Base-by-base conservation (phyloP, 2,888 invertebrate species). In the Melinaea marsaeus region DNA sequence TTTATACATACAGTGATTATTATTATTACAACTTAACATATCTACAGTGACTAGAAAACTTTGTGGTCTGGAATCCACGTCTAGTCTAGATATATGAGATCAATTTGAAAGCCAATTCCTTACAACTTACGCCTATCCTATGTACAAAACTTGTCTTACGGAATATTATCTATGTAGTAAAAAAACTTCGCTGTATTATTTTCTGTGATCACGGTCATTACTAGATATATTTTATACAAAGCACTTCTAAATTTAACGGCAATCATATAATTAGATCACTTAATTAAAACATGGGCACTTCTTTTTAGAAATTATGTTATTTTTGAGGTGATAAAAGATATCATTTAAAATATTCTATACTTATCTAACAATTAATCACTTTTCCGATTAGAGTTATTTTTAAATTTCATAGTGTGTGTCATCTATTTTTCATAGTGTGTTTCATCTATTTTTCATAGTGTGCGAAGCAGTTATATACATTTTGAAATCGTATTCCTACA, bases 21-120 rank as follows among this genome's bases (percentile, higher is more conserved):
- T 42, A 22, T 46, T 32, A 51, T 51, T 51, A 51, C 22, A 32
- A 51, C 51, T 51, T 48, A 51, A 32, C 22, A 22, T 32, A 4
- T 32, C 7, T 47, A 13, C 45, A 60, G 46, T 37, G 6, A 58
- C 45, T 59, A 60, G 42, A 51, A 22, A 63, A 62, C 37, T 67
- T 64, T 57, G 61, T 67, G 61, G 64, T 58, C 63, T 51, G 62
- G 64, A 58, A 71, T 34, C 62, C 63, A 68, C 60, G 68, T 33
- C 65, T 66, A 69, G 58, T 81, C 83, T 84, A 84, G 79, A 75
- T 68, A 72, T 71, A 70, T 81, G 84, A 84, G 84, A 84, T 84
- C 84, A 81, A 74, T 76, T 70, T 71, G 84, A 84, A 84, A 84
- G 84, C 84, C 80, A 79, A 82, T 81, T 75, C 60, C 70, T 63